phyloP scores from a whole-genome alignment of 37 sponge, comb jelly and placozoan genomes.

The Bolinopsis microptera region DNA sequence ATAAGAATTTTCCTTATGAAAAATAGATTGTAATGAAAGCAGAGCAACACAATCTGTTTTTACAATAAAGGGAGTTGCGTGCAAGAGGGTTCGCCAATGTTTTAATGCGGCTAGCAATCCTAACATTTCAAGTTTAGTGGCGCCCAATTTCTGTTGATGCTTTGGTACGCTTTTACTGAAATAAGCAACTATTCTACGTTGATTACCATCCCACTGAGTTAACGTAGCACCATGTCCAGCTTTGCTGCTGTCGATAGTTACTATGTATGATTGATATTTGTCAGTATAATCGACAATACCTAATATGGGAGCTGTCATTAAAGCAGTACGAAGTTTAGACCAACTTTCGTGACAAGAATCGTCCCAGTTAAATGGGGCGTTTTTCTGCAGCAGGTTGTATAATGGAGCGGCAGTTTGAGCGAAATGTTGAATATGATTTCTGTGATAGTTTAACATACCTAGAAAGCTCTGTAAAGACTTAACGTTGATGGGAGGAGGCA shows the following conservation, averaged over 20 bases:
- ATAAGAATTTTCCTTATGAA: constrained; percentile 5
- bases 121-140: not conserved
- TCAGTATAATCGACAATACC: not conserved
- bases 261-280: not conserved
- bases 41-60: constrained; percentile 25
- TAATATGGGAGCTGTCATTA: constrained; percentile 8
- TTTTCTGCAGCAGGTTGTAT: not conserved
- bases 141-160: constrained; percentile 27
- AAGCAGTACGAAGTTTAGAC: not conserved
- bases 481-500: not conserved
- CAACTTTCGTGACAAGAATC: not conserved
- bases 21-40: not conserved
- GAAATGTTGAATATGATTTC: not conserved
- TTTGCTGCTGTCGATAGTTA: not conserved
- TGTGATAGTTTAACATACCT: constrained; percentile 12
- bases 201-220: not conserved
- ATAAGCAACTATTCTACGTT: constrained; percentile 14
- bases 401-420: not conserved
- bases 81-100: not conserved
- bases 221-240: not conserved
- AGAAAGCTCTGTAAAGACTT: not conserved
- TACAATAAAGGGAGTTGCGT: not conserved
- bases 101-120: constrained; percentile 17
- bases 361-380: not conserved
- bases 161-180: not conserved